phyloP scores from a whole-genome alignment of 2,888 invertebrate genomes.

The Volucella inflata region DNA sequence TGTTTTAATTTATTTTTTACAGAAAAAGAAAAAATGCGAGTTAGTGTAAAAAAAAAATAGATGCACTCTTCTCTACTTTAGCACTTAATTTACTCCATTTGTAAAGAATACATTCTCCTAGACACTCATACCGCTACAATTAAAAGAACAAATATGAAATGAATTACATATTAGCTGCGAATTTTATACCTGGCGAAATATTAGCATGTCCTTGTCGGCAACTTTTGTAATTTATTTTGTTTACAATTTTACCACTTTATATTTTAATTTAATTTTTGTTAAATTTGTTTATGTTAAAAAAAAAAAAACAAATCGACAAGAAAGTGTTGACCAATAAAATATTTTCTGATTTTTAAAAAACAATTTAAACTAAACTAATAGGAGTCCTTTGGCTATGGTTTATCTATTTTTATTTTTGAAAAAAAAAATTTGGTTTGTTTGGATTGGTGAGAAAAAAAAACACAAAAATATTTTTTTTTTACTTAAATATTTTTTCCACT shows the following conservation, averaged over 20 bases:
- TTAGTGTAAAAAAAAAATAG: slow-evolving; percentile 62
- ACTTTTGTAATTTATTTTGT: slow-evolving; percentile 66
- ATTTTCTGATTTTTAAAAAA: slow-evolving; percentile 17
- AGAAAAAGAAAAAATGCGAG: slow-evolving; percentile 74
- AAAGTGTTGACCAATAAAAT: slow-evolving; percentile 28
- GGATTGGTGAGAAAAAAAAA: slow-evolving; percentile 29
- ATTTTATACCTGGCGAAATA: slow-evolving; percentile 38
- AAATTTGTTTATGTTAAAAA: slow-evolving; percentile 18
- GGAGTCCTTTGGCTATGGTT: neutral
- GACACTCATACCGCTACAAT: slow-evolving; percentile 16
- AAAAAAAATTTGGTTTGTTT: slow-evolving; percentile 27
- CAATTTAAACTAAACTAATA: slow-evolving; percentile 8
- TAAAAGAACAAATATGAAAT: slow-evolving; percentile 18
- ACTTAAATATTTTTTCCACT: slow-evolving; percentile 13
- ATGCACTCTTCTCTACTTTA: slow-evolving; percentile 48
- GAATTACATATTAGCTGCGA: slow-evolving; percentile 38
- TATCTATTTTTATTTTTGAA: slow-evolving; percentile 15
- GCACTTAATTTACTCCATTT: slow-evolving; percentile 48
- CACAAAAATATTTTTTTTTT: neutral
- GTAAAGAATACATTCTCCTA: slow-evolving; percentile 29
- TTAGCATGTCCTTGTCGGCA: slow-evolving; percentile 69
- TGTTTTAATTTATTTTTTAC: slow-evolving; percentile 64
- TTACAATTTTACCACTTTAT: slow-evolving; percentile 26
- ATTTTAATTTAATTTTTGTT: slow-evolving; percentile 34
- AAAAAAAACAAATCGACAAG: slow-evolving; percentile 10